Base-by-base conservation (phyloP, 2,888 invertebrate species). In the Drosophila paramelanica region DNA sequence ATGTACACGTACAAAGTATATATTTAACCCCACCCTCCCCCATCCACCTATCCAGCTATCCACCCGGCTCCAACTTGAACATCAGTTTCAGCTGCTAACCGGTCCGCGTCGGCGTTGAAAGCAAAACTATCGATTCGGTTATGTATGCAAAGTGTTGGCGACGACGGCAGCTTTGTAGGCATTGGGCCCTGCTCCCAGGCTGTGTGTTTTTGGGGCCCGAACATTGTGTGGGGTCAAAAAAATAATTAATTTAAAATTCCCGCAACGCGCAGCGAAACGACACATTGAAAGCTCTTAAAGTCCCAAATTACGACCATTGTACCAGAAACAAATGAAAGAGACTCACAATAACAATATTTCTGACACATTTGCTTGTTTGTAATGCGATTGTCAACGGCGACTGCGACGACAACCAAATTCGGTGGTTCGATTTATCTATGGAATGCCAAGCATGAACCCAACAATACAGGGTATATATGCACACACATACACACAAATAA, bases 211-310 rank as follows among this genome's bases (percentile, higher is more conserved):
- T 51, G 51, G 62, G 59, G 55, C 56, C 42, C 61, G 68, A 77
- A 73, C 77, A 73, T 69, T 86, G 86, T 81, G 87, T 87, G 87
- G 88, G 88, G 87, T 87, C 87, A 88, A 86, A 88, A 78, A 87
- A 84, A 81, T 88, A 88, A 87, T 87, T 87, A 87, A 87, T 87
- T 87, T 87, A 80, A 89, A 84, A 87, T 87, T 87, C 89, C 58
- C 61, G 66, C 75, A 67, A 68, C 85, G 87, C 84, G 62, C 84
- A 60, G 6, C 74, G 77, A 87, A 86, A 86, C 87, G 89, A 86
- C 89, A 88, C 84, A 87, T 88, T 89, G 87, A 86, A 88, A 86
- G 81, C 80, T 87, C 81, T 88, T 86, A 83, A 86, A 88, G 87
- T 75, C 78, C 86, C 89, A 88, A 84, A 88, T 86, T 86, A 86